Evolutionary conservation across 2,797 vertebrate genomes (phyloP).

Genomic region (Rhinogobio ventralis): DNA sequence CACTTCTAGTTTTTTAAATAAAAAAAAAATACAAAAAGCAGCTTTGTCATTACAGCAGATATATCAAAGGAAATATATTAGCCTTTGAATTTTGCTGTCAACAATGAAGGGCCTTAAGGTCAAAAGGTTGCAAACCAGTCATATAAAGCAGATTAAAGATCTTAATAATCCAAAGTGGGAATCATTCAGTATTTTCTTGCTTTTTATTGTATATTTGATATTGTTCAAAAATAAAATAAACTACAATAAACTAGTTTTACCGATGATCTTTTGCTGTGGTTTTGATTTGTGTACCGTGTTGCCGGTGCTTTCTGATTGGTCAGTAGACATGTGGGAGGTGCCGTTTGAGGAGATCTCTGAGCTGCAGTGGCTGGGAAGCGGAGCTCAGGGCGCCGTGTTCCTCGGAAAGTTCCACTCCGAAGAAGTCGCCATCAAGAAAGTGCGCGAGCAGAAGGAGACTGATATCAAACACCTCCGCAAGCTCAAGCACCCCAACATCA

Average conservation of each 20-base stretch:
- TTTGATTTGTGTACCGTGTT: neutral
- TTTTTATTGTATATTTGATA: too few relatives aligned
- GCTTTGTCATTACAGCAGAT: too few relatives aligned
- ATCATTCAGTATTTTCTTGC: neutral
- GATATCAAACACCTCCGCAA: slow-evolving; percentile 98
- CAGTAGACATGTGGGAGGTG: slow-evolving; percentile 95
- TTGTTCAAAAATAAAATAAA: neutral
- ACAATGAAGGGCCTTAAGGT: too few relatives aligned
- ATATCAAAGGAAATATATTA: too few relatives aligned
- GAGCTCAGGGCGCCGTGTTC: slow-evolving; percentile 96
- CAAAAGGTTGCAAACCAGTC: too few relatives aligned
- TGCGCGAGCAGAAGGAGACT: slow-evolving; percentile 97
- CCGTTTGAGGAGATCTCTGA: slow-evolving; percentile 98
- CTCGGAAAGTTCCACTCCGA: slow-evolving; percentile 94
- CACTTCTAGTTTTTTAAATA: too few relatives aligned
- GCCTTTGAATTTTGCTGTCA: too few relatives aligned
- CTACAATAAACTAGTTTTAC: neutral
- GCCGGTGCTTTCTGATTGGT: neutral
- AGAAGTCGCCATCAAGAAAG: slow-evolving; percentile 99
- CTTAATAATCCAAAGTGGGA: too few relatives aligned
- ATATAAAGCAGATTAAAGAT: too few relatives aligned
- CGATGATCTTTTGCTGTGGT: neutral
- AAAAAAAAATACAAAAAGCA: too few relatives aligned
- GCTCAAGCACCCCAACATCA: slow-evolving; percentile 98
- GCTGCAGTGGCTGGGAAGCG: slow-evolving; percentile 97